Conservation (phyloP, 2,113 vertebrate species). For the Thryonomys swinderianus region DNA sequence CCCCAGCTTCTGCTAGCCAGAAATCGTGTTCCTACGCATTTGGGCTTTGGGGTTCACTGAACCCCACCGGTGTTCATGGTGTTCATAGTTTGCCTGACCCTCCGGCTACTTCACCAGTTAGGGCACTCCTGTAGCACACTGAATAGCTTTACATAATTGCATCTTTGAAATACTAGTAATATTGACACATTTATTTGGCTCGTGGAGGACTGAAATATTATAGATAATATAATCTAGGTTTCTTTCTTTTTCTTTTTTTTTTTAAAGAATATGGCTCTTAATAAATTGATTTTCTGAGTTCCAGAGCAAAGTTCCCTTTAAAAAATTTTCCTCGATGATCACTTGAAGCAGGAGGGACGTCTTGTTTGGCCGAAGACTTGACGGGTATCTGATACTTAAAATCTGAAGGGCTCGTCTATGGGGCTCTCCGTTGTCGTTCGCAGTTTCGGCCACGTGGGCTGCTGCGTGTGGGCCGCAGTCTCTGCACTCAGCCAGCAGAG, state of each 20-base stretch:
- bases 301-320: slow-evolving; percentile 83
- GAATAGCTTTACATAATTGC: slow-evolving; percentile 89
- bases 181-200: slow-evolving; percentile 91
- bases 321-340: slow-evolving; percentile 81
- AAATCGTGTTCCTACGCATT: slow-evolving; percentile 85
- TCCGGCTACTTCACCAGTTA: slow-evolving; percentile 88
- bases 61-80: slow-evolving; percentile 79
- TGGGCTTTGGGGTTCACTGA: slow-evolving; percentile 78
- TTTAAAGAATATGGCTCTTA: slow-evolving; percentile 90
- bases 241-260: slow-evolving; percentile 76
- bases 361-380: slow-evolving; percentile 79
- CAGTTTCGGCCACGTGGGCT: slow-evolving; percentile 80
- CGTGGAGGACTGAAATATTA: slow-evolving; percentile 89
- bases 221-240: slow-evolving; percentile 87
- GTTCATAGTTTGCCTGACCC: slow-evolving; percentile 86
- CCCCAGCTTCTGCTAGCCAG: slow-evolving; percentile 85
- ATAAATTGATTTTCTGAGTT: slow-evolving; percentile 86
- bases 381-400: slow-evolving; percentile 76
- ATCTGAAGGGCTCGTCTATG: slow-evolving; percentile 72
- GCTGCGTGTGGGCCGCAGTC: slow-evolving; percentile 72
- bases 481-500: slow-evolving; percentile 87
- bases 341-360: slow-evolving; percentile 81
- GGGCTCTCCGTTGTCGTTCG: slow-evolving; percentile 80
- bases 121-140: slow-evolving; percentile 89
- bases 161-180: slow-evolving; percentile 90